Base-by-base conservation (phyloP, 2,113 vertebrate species). In the Hippolais icterina region DNA sequence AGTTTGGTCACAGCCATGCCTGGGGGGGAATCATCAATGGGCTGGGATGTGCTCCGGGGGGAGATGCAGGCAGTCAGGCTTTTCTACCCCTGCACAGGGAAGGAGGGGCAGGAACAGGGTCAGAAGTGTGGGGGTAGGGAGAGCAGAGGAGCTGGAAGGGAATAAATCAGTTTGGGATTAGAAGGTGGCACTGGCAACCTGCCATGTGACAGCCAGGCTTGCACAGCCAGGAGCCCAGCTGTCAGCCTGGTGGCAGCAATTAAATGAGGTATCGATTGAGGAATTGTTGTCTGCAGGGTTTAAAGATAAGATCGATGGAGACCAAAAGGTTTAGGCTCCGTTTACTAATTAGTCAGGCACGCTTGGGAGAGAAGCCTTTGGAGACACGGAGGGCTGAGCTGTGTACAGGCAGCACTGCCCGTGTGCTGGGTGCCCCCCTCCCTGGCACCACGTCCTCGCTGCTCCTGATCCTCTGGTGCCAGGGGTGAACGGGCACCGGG, bases 261-360 rank as follows among this genome's bases (percentile, higher is more conserved):
- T 97, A 97, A 97, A 96, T 97, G 96, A 96, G 91, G 21, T 97
- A 97, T 97, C 65, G 96, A 97, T 96, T 94, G 96, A 96, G 95
- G 96, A 97, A 91, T 96, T 96, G 94, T 95, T 97, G 96, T 96
- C 95, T 96, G 96, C 94, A 93, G 94, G 94, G 89, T 92, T 96
- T 96, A 93, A 94, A 96, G 95, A 95, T 94, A 97, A 94, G 95
- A 96, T 97, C 95, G 83, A 96, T 97, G 91, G 71, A 93, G 96
- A 97, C 95, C 96, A 96, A 94, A 96, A 96, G 96, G 86, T 96
- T 97, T 96, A 82, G 92, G 91, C 93, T 96, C 74, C 57, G 61
- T 93, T 96, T 97, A 93, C 96, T 96, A 96, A 96, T 96, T 96
- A 96, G 95, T 95, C 50, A n/a, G 76, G 91, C 83, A 63, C 9